phyloP scores from a whole-genome alignment of 2,888 invertebrate genomes.

The Drosophila limbata region DNA sequence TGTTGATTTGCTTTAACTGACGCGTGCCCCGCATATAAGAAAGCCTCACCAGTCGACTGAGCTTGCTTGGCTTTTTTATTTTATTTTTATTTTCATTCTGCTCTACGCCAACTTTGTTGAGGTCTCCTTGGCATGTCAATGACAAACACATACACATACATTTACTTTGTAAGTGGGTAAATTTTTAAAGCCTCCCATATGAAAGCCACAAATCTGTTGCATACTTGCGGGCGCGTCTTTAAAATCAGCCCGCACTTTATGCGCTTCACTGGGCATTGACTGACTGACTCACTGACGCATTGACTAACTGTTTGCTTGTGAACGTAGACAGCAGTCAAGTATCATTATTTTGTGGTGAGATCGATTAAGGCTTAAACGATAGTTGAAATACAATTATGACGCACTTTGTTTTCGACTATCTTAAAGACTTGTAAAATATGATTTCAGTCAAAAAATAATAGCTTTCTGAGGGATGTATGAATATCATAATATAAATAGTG shows the following conservation, averaged over 20 bases:
- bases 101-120: constrained; percentile 64
- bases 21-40: constrained; percentile 80
- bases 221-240: constrained; percentile 72
- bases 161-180: constrained; percentile 27
- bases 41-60: constrained; percentile 49
- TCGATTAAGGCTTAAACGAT: not conserved
- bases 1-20: constrained; percentile 79
- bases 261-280: constrained; percentile 55
- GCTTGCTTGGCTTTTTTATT: constrained; percentile 13
- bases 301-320: constrained; percentile 3
- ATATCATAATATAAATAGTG: no score
- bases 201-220: constrained; percentile 74
- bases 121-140: constrained; percentile 63
- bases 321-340: not conserved
- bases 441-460: no score
- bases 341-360: not conserved
- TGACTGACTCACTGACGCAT: constrained; percentile 49
- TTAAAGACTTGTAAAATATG: no score
- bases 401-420: not conserved
- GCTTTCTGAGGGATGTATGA: no score
- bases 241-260: constrained; percentile 62
- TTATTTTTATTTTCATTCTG: constrained; percentile 57
- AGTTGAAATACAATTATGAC: not conserved
- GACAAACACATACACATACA: constrained; percentile 41
- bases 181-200: constrained; percentile 50